Evolutionary conservation across 2,797 vertebrate species (phyloP), one percentile per base, ranked within the genome.

Genomic region (Sebastes ruberrimus): DNA sequence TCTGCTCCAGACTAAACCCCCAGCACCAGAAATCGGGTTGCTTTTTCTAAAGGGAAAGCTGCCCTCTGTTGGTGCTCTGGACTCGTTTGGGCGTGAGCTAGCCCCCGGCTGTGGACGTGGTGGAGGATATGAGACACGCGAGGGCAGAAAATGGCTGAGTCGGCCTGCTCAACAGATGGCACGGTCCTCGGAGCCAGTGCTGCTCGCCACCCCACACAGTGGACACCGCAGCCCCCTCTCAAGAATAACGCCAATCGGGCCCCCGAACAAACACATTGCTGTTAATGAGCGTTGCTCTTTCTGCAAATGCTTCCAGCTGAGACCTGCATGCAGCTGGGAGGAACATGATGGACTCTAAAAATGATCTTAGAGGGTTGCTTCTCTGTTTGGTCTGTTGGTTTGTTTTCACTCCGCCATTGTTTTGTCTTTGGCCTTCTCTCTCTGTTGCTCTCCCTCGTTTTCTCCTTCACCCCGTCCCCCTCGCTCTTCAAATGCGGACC

Each of bases 141-240:
- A 86, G 89, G 84, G 91, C 84, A 86, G 78, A 88, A 92, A 94
- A 94, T 86, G 93, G 92, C 93, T 91, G 94, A 94, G 88, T 90
- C 78, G 91, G 89, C 89, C 85, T 83, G 91, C 82, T 93, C 88
- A 93, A 94, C 94, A 95, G 94, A 95, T 95, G 94, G 94, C 89
- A 38, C 53, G 6, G 69, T 81, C 76, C 89, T 93, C 74, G 4
- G 78, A 90, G 89, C 90, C 90, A 89, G 90, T 89, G 87, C 86
- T 65, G 16, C 83, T 84, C 35, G 22, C 80, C 78, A 71, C 77
- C 76, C 71, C 80, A 74, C 81, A 85, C 81, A 49, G 76, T 76
- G 80, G 85, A 78, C 81, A 76, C 78, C 60, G 73, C 72, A 67
- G 76, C 78, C 79, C 56, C 64, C 80, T 46, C 69, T 74, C 35